These are phyloP conservation scores for Hippolais icterina DNA, from an alignment of 2,113 vertebrate species.

Conservation along the genomic window DNA sequence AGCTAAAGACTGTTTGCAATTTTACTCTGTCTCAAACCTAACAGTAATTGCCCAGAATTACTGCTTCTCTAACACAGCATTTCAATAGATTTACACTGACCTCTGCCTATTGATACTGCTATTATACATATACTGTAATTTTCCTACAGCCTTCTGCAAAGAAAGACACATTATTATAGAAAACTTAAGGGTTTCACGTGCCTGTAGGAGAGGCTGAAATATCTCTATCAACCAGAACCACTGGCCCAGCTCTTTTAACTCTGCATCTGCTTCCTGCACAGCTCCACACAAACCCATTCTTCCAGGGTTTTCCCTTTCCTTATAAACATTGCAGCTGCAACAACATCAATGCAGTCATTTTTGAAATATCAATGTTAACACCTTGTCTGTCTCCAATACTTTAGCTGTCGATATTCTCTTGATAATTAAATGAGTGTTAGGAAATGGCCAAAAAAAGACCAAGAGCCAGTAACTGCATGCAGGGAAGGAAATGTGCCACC, in stretches of 20 bases:
- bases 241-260: background rate
- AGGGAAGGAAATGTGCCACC: background rate
- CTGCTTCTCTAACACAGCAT: background rate
- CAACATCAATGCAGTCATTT: background rate
- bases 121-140: background rate
- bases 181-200: background rate
- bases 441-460: background rate
- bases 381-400: background rate
- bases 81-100: background rate
- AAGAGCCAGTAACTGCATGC: background rate
- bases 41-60: background rate
- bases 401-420: background rate
- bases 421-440: background rate
- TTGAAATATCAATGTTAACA: background rate
- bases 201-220: background rate
- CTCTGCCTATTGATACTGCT: background rate
- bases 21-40: background rate
- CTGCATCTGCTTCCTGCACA: background rate
- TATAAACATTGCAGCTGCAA: background rate
- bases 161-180: background rate
- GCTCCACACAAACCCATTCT: background rate
- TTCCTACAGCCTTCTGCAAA: background rate
- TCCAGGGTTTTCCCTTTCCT: background rate
- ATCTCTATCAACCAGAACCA: background rate
- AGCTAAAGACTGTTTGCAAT: background rate